A percentile compares a stretch with the other conserved stretches of the same genome.
Conservation (phyloP, 2,113 vertebrate genomes). For the Gambusia holbrooki region DNA sequence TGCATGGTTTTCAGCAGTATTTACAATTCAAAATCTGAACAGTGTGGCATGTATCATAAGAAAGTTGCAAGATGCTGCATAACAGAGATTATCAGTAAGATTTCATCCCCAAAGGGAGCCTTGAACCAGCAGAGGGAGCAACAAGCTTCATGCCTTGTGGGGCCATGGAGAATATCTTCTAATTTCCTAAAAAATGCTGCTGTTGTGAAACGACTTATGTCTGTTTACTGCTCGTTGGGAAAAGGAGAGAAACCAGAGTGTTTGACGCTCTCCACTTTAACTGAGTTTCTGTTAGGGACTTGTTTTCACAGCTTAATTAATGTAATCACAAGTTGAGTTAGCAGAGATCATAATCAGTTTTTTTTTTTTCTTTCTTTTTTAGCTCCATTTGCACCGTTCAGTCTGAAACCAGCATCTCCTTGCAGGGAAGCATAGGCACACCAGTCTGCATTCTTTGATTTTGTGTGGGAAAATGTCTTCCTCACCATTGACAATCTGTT, state of each 20-base stretch:
- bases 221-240: not conserved
- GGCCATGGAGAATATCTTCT: constrained; percentile 36
- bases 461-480: constrained; percentile 65
- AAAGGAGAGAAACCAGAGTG: not conserved
- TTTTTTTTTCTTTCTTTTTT: constrained; percentile 1
- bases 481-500: constrained; percentile 69
- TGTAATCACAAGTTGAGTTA: constrained; percentile 44
- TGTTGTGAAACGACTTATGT: not conserved
- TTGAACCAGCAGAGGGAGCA: constrained; percentile 63
- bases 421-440: constrained; percentile 8
- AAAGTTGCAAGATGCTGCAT: not conserved
- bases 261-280: constrained; percentile 3
- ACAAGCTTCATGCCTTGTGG: constrained; percentile 42
- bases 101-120: constrained; percentile 31
- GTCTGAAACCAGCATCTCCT: constrained; percentile 22
- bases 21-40: too few species aligned
- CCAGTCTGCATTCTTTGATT: constrained; percentile 59
- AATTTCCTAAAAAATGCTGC: not conserved
- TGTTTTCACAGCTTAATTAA: constrained; percentile 39
- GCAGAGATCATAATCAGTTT: constrained; percentile 41
- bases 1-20: too few species aligned
- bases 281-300: constrained; percentile 22
- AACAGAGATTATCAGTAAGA: not conserved
- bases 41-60: not conserved
- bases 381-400: not conserved